phyloP scores from a whole-genome alignment of 2,113 vertebrate genomes.

The Craseonycteris thonglongyai region DNA sequence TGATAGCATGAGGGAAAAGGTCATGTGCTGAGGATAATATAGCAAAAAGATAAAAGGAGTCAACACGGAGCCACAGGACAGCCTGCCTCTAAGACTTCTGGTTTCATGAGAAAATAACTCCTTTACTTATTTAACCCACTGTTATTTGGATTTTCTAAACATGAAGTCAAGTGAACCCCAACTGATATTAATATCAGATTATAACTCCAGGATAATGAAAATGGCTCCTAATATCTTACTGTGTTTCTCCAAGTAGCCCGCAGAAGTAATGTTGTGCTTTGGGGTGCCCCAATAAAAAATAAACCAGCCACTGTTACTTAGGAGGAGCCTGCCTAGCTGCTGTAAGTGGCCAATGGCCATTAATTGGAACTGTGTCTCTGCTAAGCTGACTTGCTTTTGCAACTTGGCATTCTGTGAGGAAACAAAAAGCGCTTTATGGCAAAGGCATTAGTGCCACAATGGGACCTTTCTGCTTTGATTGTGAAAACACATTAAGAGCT shows the following conservation, averaged over 20 bases:
- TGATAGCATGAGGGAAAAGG: not conserved
- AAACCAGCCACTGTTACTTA: not conserved
- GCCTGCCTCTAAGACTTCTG: not conserved
- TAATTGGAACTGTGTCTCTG: conserved; percentile 52
- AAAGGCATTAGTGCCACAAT: conserved; percentile 54
- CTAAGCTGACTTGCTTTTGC: conserved; percentile 58
- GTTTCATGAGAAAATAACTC: not conserved
- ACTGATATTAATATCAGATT: not conserved
- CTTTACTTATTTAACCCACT: not conserved
- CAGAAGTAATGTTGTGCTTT: not conserved
- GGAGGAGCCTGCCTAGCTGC: not conserved
- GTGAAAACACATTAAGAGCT: conserved; percentile 66
- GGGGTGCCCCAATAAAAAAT: not conserved
- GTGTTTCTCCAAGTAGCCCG: not conserved
- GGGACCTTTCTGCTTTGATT: conserved; percentile 65
- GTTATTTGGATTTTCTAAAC: conserved; percentile 9
- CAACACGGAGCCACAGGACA: not conserved
- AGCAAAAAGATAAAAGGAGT: not conserved
- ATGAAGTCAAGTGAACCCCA: not conserved
- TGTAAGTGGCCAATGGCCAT: conserved; percentile 18
- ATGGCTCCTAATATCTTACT: not conserved
- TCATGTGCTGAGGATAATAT: not conserved
- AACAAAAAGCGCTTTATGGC: conserved; percentile 69
- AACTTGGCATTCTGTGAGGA: conserved; percentile 61
- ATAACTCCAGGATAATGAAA: not conserved